Evolutionary conservation across 2,113 vertebrate species (phyloP), one percentile per base, ranked within the genome.

Genomic region (Sminthopsis crassicaudata): DNA sequence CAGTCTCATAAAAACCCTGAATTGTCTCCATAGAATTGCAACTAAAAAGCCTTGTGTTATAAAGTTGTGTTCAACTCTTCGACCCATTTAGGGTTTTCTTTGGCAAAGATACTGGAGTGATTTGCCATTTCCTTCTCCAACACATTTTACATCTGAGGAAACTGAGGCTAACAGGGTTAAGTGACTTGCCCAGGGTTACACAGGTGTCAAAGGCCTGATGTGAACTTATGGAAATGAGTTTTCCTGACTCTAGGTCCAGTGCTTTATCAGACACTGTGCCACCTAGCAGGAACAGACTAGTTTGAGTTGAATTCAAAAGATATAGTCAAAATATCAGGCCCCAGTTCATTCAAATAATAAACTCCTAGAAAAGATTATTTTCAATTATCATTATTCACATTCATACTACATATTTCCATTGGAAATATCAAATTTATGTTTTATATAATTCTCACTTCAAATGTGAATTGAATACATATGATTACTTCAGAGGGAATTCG

Each of bases 281-380:
- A 67, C 12, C 7, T 76, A 91, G 57, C 76, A 24, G 60, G 89
- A 26, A 89, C 25, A 26, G 54, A 91, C 46, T 84, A 25, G 53
- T 91, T 55, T 46, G 94, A 84, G 92, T 91, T 95, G 89, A 96
- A 92, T 91, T 90, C n/a, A 90, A 30, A 94, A 60, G 48, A 84
- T 92, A 94, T 95, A 46, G n/a, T 91, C 92, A 53, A 51, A 67
- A 60, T 53, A 53, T 53, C 19, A 22, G 60, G n/a, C 23, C 67
- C 16, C n/a, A 23, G n/a, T 84, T 36, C 0, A 7, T 76, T 84
- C n/a, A 19, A 6, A 16, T 84, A 84, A 84, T 27, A 57, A 27
- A 27, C 42, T 19, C 19, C n/a, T n/a, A 84, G 67, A 84, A 42
- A 42, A 42, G 16, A 1, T 84, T 42, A 36, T 67, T 67, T 67